Evolutionary conservation across 2,888 invertebrate genomes (phyloP).

Genomic region (Cryptus viduatorius): DNA sequence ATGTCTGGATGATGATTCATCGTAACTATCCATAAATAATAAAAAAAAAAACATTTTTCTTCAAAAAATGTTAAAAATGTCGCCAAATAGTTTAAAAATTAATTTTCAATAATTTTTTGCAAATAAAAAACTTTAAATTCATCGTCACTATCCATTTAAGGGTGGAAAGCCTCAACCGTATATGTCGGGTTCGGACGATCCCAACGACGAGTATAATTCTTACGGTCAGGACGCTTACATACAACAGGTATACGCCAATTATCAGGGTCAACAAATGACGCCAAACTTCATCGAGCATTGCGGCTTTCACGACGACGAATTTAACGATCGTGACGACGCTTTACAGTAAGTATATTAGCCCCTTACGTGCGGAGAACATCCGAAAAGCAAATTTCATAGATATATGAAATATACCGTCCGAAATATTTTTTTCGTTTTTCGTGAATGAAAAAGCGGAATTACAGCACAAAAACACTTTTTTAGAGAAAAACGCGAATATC

Average conservation of each 20-base stretch:
- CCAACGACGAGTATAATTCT: conserved; percentile 76
- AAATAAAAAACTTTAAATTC: too few species aligned
- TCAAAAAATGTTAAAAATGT: too few species aligned
- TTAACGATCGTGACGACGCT: conserved; percentile 87
- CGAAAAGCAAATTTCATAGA: too few species aligned
- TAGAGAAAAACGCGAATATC: too few species aligned
- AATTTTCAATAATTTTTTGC: too few species aligned
- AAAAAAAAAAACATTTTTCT: too few species aligned
- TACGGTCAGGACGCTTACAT: conserved; percentile 74
- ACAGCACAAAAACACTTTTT: too few species aligned
- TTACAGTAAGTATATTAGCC: conserved; percentile 85
- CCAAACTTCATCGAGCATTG: conserved; percentile 88
- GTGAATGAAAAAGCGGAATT: too few species aligned
- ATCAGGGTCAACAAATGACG: conserved; percentile 88
- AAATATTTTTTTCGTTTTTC: too few species aligned
- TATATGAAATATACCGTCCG: too few species aligned
- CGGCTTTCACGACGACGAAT: conserved; percentile 88
- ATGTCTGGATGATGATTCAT: not conserved
- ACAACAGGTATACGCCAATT: conserved; percentile 83
- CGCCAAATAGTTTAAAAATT: too few species aligned
- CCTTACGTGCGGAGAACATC: too few species aligned
- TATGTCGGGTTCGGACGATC: conserved; percentile 76
- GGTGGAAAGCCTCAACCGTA: conserved; percentile 72
- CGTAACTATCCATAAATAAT: conserved; percentile 30
- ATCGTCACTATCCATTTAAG: conserved; percentile 63